phyloP scores from a whole-genome alignment of 2,113 vertebrate genomes.

The cat (Felis catus) region DNA sequence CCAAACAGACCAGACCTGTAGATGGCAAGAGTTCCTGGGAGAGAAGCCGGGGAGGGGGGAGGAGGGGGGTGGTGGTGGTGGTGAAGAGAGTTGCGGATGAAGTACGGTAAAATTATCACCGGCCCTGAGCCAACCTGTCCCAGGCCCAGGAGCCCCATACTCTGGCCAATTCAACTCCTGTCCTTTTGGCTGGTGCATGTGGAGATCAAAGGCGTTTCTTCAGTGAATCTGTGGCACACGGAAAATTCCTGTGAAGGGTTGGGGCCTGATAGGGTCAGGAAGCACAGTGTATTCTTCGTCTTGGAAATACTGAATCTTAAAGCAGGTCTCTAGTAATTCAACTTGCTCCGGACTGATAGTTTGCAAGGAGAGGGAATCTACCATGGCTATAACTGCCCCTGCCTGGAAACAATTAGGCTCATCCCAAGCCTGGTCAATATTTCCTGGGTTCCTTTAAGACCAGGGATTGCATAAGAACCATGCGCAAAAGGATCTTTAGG shows the following conservation, averaged over 20 bases:
- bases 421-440: not conserved
- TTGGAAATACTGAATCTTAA: slow-evolving; percentile 1
- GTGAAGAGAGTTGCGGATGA: not conserved
- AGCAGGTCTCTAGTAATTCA: not conserved
- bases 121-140: not conserved
- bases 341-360: not conserved
- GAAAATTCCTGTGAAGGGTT: slow-evolving; percentile 31
- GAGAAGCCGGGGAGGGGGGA: not conserved
- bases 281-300: slow-evolving; percentile 34
- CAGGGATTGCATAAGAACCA: not conserved
- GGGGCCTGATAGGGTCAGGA: slow-evolving; percentile 22
- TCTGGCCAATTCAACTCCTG: not conserved
- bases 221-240: not conserved
- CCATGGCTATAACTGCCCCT: not conserved
- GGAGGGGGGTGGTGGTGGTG: no score
- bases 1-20: not conserved
- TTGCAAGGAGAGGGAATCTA: not conserved
- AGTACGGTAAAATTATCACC: not conserved
- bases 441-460: not conserved
- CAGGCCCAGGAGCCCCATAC: not conserved
- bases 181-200: not conserved
- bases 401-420: not conserved
- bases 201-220: slow-evolving; percentile 34
- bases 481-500: not conserved
- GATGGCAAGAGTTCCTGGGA: no score